A percentile compares a stretch with the other conserved stretches of the same genome.
These are phyloP conservation scores for Marisa cornuarietis DNA, from an alignment of 1,140 invertebrate genomes.

Conservation along the genomic window DNA sequence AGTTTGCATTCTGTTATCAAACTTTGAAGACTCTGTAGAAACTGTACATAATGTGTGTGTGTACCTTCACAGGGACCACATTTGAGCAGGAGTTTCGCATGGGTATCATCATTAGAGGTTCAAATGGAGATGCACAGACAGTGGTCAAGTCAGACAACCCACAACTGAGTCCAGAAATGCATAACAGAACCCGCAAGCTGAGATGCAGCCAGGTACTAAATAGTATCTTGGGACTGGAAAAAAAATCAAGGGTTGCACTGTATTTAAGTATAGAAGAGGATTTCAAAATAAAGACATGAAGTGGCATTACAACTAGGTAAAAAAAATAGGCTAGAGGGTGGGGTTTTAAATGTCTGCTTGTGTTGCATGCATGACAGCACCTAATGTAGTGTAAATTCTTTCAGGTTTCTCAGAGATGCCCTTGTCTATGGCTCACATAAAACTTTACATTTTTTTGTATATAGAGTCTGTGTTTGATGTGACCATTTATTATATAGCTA, in stretches of 20 bases:
- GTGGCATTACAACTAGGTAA: no score
- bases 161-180: constrained; percentile 73
- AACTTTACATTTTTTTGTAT: not conserved
- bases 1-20: no score
- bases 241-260: not conserved
- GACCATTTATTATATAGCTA: no score
- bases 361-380: no score
- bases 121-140: constrained; percentile 68
- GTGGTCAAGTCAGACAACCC: constrained; percentile 67
- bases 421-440: no score
- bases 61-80: constrained; percentile 72
- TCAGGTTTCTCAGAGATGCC: no score
- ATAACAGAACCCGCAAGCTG: constrained; percentile 83
- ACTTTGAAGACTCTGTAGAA: no score
- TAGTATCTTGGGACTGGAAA: not conserved
- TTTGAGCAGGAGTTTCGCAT: constrained; percentile 89
- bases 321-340: no score
- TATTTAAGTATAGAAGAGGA: not conserved
- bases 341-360: no score
- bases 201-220: constrained; percentile 75
- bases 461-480: not conserved
- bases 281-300: no score
- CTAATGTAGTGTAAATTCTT: no score
- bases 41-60: no score
- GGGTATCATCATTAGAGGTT: constrained; percentile 82